Conservation (phyloP, 92 coral and sea anemone genomes). For the Porites cylindrica region DNA sequence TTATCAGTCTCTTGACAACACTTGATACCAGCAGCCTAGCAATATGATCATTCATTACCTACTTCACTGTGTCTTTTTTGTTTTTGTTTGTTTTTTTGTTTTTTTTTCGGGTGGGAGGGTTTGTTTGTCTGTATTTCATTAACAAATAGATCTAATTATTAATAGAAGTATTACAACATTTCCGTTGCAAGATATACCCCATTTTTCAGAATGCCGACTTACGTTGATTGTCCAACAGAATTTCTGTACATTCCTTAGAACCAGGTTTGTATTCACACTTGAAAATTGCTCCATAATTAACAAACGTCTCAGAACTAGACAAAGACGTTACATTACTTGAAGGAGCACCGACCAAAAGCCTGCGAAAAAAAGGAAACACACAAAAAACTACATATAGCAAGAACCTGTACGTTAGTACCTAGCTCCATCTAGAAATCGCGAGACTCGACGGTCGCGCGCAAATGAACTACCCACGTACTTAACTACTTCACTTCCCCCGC, state of each 20-base stretch:
- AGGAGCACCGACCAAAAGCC: conserved; percentile 80
- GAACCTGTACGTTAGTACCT: neutral
- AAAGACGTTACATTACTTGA: conserved; percentile 63
- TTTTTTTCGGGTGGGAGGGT: too few relatives aligned
- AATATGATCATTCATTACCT: too few relatives aligned
- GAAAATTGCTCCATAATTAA: conserved; percentile 69
- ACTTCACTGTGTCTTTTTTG: too few relatives aligned
- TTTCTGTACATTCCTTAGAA: conserved; percentile 27
- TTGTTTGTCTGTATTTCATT: neutral
- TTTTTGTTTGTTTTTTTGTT: too few relatives aligned
- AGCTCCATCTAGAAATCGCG: neutral
- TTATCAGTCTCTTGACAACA: too few relatives aligned
- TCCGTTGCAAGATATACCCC: too few relatives aligned
- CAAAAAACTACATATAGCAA: neutral
- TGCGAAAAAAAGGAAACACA: neutral
- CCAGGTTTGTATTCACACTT: conserved; percentile 53
- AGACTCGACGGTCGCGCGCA: neutral
- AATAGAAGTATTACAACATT: too few relatives aligned
- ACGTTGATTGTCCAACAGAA: conserved; percentile 33
- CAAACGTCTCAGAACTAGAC: conserved; percentile 33
- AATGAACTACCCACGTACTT: too few relatives aligned
- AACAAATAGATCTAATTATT: neutral
- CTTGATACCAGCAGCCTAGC: too few relatives aligned
- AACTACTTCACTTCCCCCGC: too few relatives aligned
- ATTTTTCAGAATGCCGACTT: neutral